These are phyloP conservation scores for Araneus ventricosus DNA, from an alignment of 1,140 invertebrate genomes.

Conservation along the genomic window DNA sequence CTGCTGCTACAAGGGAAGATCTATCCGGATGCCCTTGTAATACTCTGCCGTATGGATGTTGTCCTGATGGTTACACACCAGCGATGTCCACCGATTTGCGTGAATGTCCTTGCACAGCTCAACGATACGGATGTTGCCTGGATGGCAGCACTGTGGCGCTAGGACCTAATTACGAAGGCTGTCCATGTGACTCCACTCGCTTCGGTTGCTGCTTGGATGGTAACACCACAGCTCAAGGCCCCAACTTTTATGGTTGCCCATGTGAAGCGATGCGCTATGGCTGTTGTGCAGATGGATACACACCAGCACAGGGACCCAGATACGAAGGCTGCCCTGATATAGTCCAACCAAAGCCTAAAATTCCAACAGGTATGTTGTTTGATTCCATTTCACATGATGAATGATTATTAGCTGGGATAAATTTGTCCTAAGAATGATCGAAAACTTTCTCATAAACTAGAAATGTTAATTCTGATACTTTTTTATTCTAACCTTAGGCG, in stretches of 20 bases:
- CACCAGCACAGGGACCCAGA: conserved; percentile 85
- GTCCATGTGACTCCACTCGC: conserved; percentile 83
- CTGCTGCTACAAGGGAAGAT: conserved; percentile 83
- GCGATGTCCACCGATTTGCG: conserved; percentile 76
- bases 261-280: conserved; percentile 83
- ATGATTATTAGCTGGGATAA: too few relatives aligned
- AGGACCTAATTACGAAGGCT: conserved; percentile 85
- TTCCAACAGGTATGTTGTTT: conserved; percentile 46
- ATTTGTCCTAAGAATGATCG: too few relatives aligned
- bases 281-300: conserved; percentile 91
- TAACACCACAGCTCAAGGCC: conserved; percentile 85
- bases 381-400: neutral
- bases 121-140: conserved; percentile 86
- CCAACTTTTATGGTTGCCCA: conserved; percentile 78
- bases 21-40: conserved; percentile 54
- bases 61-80: conserved; percentile 85
- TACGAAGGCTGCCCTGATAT: conserved; percentile 88
- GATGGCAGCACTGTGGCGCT: conserved; percentile 91
- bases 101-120: conserved; percentile 68
- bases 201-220: conserved; percentile 93
- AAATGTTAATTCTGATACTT: too few relatives aligned
- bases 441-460: too few relatives aligned
- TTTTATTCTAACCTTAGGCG: too few relatives aligned
- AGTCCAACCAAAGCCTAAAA: conserved; percentile 80
- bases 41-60: conserved; percentile 85